Conservation (phyloP, 2,113 vertebrate species). For the Deroptyus accipitrinus region DNA sequence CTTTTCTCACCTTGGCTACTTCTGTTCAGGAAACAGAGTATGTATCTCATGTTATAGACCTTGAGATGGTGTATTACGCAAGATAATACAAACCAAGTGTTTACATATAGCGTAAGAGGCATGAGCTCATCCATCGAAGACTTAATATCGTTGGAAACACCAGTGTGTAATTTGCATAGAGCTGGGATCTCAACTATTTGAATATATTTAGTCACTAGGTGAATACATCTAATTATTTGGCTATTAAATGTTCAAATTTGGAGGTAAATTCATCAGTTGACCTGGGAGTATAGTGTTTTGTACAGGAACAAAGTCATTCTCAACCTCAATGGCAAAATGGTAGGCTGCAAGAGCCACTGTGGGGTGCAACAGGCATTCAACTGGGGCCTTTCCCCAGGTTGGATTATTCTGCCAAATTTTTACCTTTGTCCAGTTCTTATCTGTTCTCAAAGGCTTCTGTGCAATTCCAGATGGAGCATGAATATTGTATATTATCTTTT, state of each 20-base stretch:
- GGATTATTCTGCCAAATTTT: neutral
- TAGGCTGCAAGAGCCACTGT: neutral
- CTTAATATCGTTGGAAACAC: neutral
- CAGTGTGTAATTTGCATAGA: neutral
- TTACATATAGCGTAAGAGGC: neutral
- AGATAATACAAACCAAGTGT: neutral
- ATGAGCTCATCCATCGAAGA: neutral
- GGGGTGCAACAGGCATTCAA: neutral
- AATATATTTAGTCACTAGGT: neutral
- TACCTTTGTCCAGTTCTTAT: neutral
- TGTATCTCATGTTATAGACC: neutral
- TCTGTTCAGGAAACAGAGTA: neutral
- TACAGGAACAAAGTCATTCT: neutral
- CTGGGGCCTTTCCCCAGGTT: neutral
- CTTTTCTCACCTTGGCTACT: neutral
- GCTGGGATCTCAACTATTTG: neutral
- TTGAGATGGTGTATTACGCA: neutral
- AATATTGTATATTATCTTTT: neutral
- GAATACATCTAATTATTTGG: neutral
- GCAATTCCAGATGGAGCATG: neutral
- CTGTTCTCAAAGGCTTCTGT: neutral
- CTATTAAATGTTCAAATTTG: neutral
- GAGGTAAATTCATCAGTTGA: neutral
- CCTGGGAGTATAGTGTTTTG: neutral
- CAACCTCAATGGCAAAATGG: fast-evolving